Percentiles rank a stretch among this genome's conserved stretches.
These are phyloP conservation scores for Torymus aiolomorphi DNA, from an alignment of 2,888 invertebrate genomes.

Conservation along the genomic window DNA sequence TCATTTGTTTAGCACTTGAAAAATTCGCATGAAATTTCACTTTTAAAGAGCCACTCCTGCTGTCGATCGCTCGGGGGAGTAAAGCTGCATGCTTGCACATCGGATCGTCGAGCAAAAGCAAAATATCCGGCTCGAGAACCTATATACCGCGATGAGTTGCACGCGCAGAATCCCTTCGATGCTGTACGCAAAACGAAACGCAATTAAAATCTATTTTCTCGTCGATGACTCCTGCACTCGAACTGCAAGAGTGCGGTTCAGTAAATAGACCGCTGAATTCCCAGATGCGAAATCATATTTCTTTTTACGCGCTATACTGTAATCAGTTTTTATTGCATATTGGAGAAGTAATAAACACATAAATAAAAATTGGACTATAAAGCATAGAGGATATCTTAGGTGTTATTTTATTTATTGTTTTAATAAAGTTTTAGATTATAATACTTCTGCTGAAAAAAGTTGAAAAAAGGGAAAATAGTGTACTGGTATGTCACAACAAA, in stretches of 20 bases:
- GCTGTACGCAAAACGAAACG: neutral
- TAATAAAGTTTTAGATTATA: no score
- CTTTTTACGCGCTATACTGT: neutral
- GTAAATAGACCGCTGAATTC: conserved; percentile 15
- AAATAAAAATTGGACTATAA: no score
- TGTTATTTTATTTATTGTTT: no score
- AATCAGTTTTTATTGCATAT: neutral
- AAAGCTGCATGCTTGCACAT: no score
- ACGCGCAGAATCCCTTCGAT: conserved; percentile 8
- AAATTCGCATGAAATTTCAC: conserved; percentile 62
- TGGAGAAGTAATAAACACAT: no score
- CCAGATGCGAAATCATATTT: neutral
- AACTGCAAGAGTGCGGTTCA: neutral
- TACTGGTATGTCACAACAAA: no score
- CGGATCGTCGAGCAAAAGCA: conserved; percentile 1
- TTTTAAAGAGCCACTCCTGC: conserved; percentile 46
- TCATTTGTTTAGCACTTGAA: conserved; percentile 60
- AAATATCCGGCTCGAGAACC: conserved; percentile 11
- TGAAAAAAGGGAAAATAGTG: no score
- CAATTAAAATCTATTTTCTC: conserved; percentile 43
- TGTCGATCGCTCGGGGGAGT: neutral
- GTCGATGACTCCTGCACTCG: conserved; percentile 20
- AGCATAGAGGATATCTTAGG: no score
- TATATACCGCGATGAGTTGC: neutral
- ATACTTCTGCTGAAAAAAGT: no score